Evolutionary conservation across 2,113 vertebrate species (phyloP).

Genomic region (Coryphaenoides rupestris): DNA sequence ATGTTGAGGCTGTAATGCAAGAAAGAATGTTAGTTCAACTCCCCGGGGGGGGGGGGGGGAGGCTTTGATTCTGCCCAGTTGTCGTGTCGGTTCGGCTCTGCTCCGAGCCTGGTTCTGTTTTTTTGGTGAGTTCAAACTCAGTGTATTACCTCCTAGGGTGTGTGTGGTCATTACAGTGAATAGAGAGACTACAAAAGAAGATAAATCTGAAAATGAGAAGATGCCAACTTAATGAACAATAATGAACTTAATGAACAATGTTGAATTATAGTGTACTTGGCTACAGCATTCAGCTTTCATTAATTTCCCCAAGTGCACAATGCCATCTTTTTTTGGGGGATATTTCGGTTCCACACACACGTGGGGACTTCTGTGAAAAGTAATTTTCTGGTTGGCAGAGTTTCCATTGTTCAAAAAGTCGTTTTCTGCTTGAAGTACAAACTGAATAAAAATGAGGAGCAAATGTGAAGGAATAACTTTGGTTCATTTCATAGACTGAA

Average conservation of each 20-base stretch:
- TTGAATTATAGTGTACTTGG: background rate
- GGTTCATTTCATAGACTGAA: background rate
- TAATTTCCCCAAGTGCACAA: constrained; percentile 13
- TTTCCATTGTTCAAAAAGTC: constrained; percentile 22
- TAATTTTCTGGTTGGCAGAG: background rate
- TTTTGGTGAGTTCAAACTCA: too few species aligned
- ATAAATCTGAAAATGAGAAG: background rate
- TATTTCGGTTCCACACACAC: too few species aligned
- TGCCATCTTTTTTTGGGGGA: too few species aligned
- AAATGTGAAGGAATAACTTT: constrained; percentile 21
- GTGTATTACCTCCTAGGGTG: too few species aligned
- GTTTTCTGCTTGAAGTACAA: constrained; percentile 28
- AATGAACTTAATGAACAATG: constrained; percentile 9
- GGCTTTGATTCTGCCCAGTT: too few species aligned
- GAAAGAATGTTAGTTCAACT: too few species aligned
- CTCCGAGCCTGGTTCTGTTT: too few species aligned
- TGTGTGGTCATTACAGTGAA: too few species aligned
- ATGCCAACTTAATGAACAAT: constrained; percentile 14
- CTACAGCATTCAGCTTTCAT: background rate
- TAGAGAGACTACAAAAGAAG: constrained; percentile 2
- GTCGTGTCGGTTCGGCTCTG: too few species aligned
- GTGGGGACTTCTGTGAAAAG: too few species aligned
- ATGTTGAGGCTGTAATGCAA: too few species aligned
- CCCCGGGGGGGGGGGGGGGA: too few species aligned
- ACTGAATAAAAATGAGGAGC: constrained; percentile 22